Evolutionary conservation across 2,888 invertebrate genomes (phyloP).

Genomic region (Stenolophus ochropezus): DNA sequence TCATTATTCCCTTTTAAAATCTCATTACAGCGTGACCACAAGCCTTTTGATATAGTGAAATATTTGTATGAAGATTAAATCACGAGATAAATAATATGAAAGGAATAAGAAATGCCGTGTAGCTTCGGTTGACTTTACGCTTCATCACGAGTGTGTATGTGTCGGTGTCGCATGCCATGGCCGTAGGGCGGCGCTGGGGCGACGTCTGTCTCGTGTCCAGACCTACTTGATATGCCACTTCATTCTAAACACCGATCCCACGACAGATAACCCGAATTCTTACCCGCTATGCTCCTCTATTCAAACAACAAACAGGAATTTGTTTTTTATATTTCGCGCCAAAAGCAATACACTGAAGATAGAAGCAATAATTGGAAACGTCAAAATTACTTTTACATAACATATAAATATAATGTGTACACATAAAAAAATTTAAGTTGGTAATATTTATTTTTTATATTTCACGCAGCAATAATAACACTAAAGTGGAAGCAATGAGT

Average conservation of each 20-base stretch:
- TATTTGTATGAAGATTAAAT: conserved; percentile 21
- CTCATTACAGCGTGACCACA: background rate
- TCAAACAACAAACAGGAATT: background rate
- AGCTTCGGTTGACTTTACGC: conserved; percentile 24
- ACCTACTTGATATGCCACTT: conserved; percentile 38
- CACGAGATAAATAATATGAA: conserved; percentile 22
- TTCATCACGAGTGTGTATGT: conserved; percentile 21
- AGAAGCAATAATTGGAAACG: no score
- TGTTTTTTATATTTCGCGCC: background rate
- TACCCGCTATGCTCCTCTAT: background rate
- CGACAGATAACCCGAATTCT: background rate
- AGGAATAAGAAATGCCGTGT: conserved; percentile 25
- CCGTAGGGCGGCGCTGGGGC: conserved; percentile 26
- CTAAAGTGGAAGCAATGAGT: no score
- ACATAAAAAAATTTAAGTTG: no score
- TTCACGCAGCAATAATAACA: no score
- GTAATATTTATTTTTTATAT: no score
- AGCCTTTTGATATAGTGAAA: background rate
- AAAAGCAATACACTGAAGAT: no score
- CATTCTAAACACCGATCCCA: conserved; percentile 14
- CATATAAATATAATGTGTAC: no score
- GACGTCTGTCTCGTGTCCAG: conserved; percentile 35
- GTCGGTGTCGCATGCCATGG: conserved; percentile 39
- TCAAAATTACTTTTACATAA: no score
- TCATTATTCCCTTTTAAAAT: background rate